phyloP scores from a whole-genome alignment of 2,797 vertebrate genomes.

The Coregonus sp. region DNA sequence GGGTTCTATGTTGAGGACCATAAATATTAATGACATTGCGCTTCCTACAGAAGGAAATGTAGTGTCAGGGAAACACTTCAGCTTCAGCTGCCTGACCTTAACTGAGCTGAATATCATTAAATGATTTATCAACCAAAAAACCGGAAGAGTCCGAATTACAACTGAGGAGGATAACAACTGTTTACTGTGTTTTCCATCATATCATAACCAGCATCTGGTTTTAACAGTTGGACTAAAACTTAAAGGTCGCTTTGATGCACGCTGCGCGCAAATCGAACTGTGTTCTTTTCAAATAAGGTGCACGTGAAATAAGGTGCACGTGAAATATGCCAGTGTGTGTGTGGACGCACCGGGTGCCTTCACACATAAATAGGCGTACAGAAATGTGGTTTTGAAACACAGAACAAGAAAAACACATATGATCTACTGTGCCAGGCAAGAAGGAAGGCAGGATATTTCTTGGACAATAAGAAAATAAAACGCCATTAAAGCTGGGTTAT shows the following conservation, averaged over 20 bases:
- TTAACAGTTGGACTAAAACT: slow-evolving; percentile 50
- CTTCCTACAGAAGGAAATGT: not conserved
- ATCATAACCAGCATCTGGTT: slow-evolving; percentile 61
- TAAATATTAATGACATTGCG: too few relatives aligned
- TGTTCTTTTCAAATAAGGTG: slow-evolving; percentile 48
- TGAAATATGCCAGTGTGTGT: slow-evolving; percentile 47
- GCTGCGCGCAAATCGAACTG: not conserved
- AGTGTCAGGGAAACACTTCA: not conserved
- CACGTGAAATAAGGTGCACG: too few relatives aligned
- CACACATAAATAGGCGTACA: slow-evolving; percentile 48
- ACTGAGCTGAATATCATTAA: slow-evolving; percentile 24
- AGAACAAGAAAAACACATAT: slow-evolving; percentile 58
- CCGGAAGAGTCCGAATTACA: slow-evolving; percentile 45
- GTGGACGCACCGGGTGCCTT: not conserved
- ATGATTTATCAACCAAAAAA: slow-evolving; percentile 54
- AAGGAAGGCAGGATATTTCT: slow-evolving; percentile 67
- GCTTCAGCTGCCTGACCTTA: slow-evolving; percentile 2
- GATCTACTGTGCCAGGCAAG: slow-evolving; percentile 54
- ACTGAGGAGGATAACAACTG: slow-evolving; percentile 48
- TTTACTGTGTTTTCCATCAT: slow-evolving; percentile 60
- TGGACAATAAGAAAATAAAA: slow-evolving; percentile 77
- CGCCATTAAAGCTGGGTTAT: slow-evolving; percentile 51
- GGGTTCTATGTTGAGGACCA: too few relatives aligned
- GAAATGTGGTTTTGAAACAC: slow-evolving; percentile 48
- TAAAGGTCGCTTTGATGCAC: not conserved